Evolutionary conservation across 2,113 vertebrate genomes (phyloP).

Genomic region (Aegotheles bennettii): DNA sequence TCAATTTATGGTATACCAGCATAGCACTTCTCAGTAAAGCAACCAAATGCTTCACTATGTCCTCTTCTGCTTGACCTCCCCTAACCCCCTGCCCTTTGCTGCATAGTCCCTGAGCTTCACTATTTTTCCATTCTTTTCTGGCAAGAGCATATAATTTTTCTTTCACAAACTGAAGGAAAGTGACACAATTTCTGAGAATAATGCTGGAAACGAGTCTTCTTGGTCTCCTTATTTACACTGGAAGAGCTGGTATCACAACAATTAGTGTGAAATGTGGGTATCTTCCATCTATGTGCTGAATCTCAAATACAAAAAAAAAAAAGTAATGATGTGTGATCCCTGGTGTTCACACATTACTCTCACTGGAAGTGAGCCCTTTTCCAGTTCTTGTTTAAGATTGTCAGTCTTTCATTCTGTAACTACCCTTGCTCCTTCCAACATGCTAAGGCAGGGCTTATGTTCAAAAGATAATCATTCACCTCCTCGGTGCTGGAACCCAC

Average conservation of each 20-base stretch:
- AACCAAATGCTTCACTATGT: background rate
- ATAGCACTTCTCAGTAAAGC: background rate
- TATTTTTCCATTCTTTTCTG: background rate
- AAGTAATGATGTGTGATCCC: background rate
- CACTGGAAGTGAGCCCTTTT: background rate
- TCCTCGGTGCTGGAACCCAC: background rate
- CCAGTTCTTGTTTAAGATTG: background rate
- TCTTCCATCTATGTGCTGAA: background rate
- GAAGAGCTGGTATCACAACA: background rate
- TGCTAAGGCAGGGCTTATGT: background rate
- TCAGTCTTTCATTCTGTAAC: background rate
- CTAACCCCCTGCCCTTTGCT: background rate
- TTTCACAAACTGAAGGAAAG: background rate
- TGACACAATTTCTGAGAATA: background rate
- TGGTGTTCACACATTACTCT: background rate
- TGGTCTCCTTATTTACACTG: background rate
- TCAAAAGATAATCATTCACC: background rate
- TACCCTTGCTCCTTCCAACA: background rate
- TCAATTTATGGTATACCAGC: background rate
- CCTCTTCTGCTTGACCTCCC: background rate
- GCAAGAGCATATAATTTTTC: background rate
- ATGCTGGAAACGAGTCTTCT: background rate
- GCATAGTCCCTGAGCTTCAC: rapidly evolving
- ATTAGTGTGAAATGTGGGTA: background rate
- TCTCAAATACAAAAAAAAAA: background rate